Evolutionary conservation across 2,888 invertebrate species (phyloP), one percentile per base, ranked within the genome.

Genomic region (Melanchra persicariae): DNA sequence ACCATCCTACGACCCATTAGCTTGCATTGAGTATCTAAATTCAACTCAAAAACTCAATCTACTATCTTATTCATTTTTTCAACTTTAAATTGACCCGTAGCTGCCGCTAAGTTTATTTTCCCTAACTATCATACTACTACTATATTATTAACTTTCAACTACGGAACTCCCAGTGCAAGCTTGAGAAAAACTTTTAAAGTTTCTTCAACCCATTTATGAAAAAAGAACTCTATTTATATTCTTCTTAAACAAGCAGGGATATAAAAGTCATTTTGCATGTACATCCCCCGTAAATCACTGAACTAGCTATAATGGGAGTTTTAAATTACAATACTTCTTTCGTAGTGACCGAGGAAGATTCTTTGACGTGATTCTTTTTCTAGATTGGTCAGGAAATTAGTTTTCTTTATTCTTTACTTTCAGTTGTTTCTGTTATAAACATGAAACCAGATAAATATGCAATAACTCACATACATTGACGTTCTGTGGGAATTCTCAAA

Each of bases 241-340:
- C 57, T 30, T 8, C 2, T 45, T 66, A 62, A 82, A 82, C 67
- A 81, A 81, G 49, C 52, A 22, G 8, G 66, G 55, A 73, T 82
- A 57, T 69, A 78, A 82, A 73, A 82, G 68, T 65, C 54, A 82
- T 79, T 79, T 68, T 78, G 61, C 54, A 37, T 82, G 68, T 68
- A 62, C 74, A 60, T 63, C 47, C 51, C 67, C 54, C 67, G 55
- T 79, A 72, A 72, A 76, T 70, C 63, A 59, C 40, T 81, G 40
- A 55, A 73, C 73, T 65, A 68, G 30, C 3, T 68, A 68, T 79
- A 69, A 79, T 78, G 62, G 58, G 30, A 82, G 65, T 79, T 79
- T 73, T 7, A 77, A 77, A 73, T 77, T 73, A 55, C 47, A 55
- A 52, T 73, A 64, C 64, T 73, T 71, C 37, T 49, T 77, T 51